Evolutionary conservation across 2,113 vertebrate genomes (phyloP).

Genomic region (Clarias batrachus): DNA sequence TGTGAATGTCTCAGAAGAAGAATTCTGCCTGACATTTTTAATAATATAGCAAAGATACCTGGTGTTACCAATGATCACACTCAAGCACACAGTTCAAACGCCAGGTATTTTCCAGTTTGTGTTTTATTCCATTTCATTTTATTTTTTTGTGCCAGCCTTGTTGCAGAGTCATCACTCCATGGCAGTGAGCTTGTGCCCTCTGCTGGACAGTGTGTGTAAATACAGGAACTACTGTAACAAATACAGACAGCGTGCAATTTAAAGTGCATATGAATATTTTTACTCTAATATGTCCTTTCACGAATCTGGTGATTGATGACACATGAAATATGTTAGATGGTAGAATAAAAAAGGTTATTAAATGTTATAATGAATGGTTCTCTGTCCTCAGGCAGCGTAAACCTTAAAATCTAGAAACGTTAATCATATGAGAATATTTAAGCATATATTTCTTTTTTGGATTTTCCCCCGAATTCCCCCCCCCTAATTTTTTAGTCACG

Average conservation of each 20-base stretch:
- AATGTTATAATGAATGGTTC: neutral
- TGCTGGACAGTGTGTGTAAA: constrained; percentile 30
- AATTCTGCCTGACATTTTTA: neutral
- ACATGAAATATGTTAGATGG: too few species aligned
- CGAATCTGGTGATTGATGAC: neutral
- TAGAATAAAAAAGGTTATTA: too few species aligned
- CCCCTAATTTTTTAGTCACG: too few species aligned
- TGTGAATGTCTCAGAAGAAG: neutral
- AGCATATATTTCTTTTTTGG: too few species aligned
- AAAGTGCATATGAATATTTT: neutral
- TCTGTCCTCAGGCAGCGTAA: neutral
- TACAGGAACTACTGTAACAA: neutral
- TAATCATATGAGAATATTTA: neutral
- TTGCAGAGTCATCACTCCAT: neutral
- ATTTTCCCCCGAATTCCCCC: too few species aligned
- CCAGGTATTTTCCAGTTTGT: neutral
- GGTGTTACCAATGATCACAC: neutral
- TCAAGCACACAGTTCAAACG: neutral
- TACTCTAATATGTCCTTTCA: neutral
- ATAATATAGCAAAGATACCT: neutral
- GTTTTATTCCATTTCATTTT: neutral
- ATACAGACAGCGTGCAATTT: neutral
- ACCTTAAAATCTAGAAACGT: neutral
- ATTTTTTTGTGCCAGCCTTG: too few species aligned
- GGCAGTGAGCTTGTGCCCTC: constrained; percentile 16